These are phyloP conservation scores for Pterostichus madidus DNA, from an alignment of 2,888 invertebrate species.

Conservation along the genomic window DNA sequence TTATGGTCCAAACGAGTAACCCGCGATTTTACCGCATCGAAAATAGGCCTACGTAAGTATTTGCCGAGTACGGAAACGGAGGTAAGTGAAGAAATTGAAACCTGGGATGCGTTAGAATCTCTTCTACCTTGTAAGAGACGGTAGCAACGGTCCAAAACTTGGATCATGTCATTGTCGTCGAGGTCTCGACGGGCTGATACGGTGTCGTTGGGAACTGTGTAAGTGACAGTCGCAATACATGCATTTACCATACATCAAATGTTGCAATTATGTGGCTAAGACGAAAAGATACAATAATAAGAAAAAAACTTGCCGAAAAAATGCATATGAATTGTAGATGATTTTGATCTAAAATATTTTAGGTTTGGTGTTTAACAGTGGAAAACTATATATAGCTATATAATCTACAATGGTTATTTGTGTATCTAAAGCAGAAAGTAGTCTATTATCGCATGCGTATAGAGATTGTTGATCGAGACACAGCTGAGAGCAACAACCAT, in stretches of 20 bases:
- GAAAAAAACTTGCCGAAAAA: too few species aligned
- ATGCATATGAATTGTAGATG: too few species aligned
- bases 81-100: constrained; percentile 71
- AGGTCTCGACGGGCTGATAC: constrained; percentile 87
- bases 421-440: too few species aligned
- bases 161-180: constrained; percentile 84
- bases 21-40: constrained; percentile 86
- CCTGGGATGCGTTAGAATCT: constrained; percentile 80
- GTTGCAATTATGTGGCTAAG: not conserved
- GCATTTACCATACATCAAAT: constrained; percentile 25
- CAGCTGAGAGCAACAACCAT: too few species aligned
- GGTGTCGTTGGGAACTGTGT: constrained; percentile 86
- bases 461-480: too few species aligned
- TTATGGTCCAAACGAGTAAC: constrained; percentile 92
- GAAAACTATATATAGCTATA: too few species aligned
- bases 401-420: too few species aligned
- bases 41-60: constrained; percentile 86
- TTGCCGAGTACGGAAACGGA: constrained; percentile 84
- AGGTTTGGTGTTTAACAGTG: too few species aligned
- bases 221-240: constrained; percentile 68
- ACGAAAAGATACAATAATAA: not conserved
- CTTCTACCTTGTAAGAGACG: constrained; percentile 83
- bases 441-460: too few species aligned
- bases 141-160: constrained; percentile 88
- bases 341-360: too few species aligned